These are phyloP conservation scores for Autographa pulchrina DNA, from an alignment of 2,888 invertebrate genomes.

Conservation along the genomic window DNA sequence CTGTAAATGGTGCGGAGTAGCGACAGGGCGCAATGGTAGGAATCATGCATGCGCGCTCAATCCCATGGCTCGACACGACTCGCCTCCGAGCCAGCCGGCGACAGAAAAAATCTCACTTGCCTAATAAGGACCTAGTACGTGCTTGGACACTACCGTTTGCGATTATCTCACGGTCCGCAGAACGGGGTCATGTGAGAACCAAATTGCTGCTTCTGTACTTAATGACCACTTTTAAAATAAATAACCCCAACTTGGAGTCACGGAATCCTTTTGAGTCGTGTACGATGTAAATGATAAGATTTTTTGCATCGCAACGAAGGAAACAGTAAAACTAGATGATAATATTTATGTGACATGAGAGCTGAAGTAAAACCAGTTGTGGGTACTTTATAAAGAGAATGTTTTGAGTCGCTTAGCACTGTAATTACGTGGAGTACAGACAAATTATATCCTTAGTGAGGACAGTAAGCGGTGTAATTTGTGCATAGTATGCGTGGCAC, in stretches of 20 bases:
- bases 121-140: constrained; percentile 86
- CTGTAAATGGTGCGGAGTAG: constrained; percentile 68
- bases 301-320: constrained; percentile 63
- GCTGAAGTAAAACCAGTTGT: constrained; percentile 67
- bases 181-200: constrained; percentile 85
- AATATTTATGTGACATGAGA: constrained; percentile 66
- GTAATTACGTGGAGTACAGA: constrained; percentile 68
- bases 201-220: constrained; percentile 78
- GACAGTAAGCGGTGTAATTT: constrained; percentile 70
- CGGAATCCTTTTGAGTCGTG: constrained; percentile 75
- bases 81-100: constrained; percentile 63
- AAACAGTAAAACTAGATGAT: constrained; percentile 68
- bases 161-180: constrained; percentile 86
- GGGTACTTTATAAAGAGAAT: constrained; percentile 66
- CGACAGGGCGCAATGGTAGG: constrained; percentile 56
- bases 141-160: constrained; percentile 84
- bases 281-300: constrained; percentile 75
- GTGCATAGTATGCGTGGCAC: constrained; percentile 60
- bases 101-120: constrained; percentile 78
- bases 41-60: constrained; percentile 77
- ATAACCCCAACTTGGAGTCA: constrained; percentile 73
- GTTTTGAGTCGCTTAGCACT: constrained; percentile 66
- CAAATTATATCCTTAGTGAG: constrained; percentile 71
- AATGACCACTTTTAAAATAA: constrained; percentile 75
- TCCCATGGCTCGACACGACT: constrained; percentile 69